Conservation (phyloP, 2,888 invertebrate genomes). For the Pseudococcus viburni region DNA sequence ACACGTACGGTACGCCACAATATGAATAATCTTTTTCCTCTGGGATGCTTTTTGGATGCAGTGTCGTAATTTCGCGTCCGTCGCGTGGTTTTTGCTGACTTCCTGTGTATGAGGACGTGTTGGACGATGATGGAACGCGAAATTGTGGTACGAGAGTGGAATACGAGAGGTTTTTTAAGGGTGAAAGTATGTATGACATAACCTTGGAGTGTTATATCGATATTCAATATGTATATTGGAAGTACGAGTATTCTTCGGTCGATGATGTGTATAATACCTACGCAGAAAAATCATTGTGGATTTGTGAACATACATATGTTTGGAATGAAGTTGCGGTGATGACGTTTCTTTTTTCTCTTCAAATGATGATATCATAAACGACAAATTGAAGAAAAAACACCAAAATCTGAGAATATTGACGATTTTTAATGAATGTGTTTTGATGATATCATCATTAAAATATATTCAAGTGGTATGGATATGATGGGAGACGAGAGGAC, state of each 20-base stretch:
- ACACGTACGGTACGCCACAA: not conserved
- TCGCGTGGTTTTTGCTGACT: not conserved
- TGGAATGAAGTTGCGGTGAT: not conserved
- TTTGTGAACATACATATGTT: not conserved
- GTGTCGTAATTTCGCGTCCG: not conserved
- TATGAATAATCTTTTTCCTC: not conserved
- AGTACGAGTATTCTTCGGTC: not conserved
- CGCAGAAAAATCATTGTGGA: not conserved
- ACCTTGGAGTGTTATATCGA: not conserved
- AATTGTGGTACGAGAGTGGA: not conserved
- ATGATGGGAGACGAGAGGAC: not conserved
- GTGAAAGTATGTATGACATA: slow-evolving; percentile 24
- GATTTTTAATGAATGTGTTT: not conserved
- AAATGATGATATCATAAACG: not conserved
- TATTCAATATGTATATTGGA: not conserved
- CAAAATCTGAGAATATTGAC: slow-evolving; percentile 1
- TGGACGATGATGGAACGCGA: not conserved
- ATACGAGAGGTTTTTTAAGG: slow-evolving; percentile 6
- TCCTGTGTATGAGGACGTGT: not conserved
- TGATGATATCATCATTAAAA: not conserved
- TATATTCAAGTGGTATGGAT: no score
- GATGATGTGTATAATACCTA: not conserved
- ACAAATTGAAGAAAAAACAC: not conserved
- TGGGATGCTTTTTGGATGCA: not conserved
- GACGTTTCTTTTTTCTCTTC: not conserved